phyloP scores from a whole-genome alignment of 2,888 invertebrate genomes.

The Drosophila paranaensis region DNA sequence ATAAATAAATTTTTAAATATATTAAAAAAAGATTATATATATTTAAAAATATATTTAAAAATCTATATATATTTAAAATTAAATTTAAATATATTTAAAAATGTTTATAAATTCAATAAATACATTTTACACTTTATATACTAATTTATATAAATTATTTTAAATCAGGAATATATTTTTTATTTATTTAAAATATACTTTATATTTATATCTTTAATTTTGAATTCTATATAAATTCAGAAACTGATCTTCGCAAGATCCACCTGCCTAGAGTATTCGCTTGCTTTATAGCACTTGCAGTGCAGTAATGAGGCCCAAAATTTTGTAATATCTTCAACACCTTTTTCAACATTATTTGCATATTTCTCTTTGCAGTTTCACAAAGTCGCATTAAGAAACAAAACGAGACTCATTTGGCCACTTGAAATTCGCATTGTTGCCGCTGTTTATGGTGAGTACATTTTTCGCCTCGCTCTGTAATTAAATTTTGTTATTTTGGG shows the following conservation, averaged over 20 bases:
- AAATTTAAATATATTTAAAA: too few relatives aligned
- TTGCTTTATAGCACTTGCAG: background rate
- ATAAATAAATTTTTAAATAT: background rate
- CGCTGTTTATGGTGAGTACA: slow-evolving; percentile 71
- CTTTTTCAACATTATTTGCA: slow-evolving; percentile 54
- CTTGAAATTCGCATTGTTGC: slow-evolving; percentile 48
- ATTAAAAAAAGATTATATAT: background rate
- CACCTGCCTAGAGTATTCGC: slow-evolving; percentile 13
- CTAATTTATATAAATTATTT: too few relatives aligned
- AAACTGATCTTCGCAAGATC: too few relatives aligned
- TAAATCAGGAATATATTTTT: too few relatives aligned
- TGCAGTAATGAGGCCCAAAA: slow-evolving; percentile 6
- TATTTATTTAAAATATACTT: too few relatives aligned
- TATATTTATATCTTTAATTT: too few relatives aligned
- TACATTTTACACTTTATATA: too few relatives aligned
- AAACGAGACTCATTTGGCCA: slow-evolving; percentile 27
- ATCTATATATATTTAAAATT: too few relatives aligned
- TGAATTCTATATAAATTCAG: too few relatives aligned
- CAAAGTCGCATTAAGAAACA: slow-evolving; percentile 27
- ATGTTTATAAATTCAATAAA: too few relatives aligned
- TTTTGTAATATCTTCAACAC: slow-evolving; percentile 50
- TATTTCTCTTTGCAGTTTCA: slow-evolving; percentile 55
- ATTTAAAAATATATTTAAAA: too few relatives aligned
- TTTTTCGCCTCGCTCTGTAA: background rate
- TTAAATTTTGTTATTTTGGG: slow-evolving; percentile 13